Percentiles rank a stretch among this genome's conserved stretches.
Conservation (phyloP, 2,888 invertebrate species). For the Pharmacophagus antenor region DNA sequence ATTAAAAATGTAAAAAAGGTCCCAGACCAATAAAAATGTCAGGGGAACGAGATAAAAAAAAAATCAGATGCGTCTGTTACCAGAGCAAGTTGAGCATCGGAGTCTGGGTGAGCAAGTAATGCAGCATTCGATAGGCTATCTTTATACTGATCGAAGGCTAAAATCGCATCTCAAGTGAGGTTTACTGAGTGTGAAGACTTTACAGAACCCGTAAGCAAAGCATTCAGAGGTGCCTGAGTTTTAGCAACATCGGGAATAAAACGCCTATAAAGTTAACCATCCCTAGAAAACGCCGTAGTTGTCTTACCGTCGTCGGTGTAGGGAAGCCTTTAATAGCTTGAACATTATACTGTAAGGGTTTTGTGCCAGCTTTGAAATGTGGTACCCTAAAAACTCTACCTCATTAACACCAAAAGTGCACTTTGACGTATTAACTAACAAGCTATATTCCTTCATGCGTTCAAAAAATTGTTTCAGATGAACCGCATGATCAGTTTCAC, state of each 20-base stretch:
- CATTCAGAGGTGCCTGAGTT: constrained; percentile 31
- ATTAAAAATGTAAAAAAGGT: too few relatives aligned
- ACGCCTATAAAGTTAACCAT: constrained; percentile 38
- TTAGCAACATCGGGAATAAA: constrained; percentile 44
- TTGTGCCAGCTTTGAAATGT: not conserved
- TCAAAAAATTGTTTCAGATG: too few relatives aligned
- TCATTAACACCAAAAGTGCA: not conserved
- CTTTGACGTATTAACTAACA: not conserved
- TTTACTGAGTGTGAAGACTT: not conserved
- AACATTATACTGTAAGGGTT: not conserved
- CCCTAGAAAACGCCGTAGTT: constrained; percentile 34
- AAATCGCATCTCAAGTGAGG: not conserved
- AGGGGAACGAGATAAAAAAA: too few relatives aligned
- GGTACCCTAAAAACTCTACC: not conserved
- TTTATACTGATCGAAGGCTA: constrained; percentile 1
- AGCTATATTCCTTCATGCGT: not conserved
- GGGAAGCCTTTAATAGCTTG: constrained; percentile 12
- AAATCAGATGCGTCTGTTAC: constrained; percentile 10
- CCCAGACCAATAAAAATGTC: too few relatives aligned
- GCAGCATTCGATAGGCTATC: not conserved
- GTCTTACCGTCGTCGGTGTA: constrained; percentile 32
- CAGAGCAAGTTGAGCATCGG: not conserved
- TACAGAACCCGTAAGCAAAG: not conserved
- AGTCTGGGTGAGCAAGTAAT: constrained; percentile 4
- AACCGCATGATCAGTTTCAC: too few relatives aligned